Evolutionary conservation across 2,888 invertebrate genomes (phyloP), one percentile per base, ranked within the genome.

Genomic region (Monopis laevigella): DNA sequence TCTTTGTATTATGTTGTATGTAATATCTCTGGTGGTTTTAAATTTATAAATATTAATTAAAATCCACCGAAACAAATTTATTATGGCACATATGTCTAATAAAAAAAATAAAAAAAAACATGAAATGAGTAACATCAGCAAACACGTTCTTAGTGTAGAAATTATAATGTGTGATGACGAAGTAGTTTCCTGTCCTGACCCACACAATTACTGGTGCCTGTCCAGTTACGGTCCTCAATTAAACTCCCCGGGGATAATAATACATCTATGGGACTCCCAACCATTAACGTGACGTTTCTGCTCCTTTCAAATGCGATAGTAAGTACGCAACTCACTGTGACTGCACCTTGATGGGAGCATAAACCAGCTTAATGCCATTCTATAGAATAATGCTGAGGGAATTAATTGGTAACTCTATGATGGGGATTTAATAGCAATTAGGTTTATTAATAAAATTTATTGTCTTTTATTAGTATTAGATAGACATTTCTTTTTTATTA

Each of bases 101-200:
- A 21, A 21, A n/a, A n/a, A n/a, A n/a, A 21, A 21, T 21, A 21
- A 21, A 21, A 21, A 21, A 21, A 7, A 21, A 5, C 24, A 21
- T 5, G 5, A 21, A 21, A 21, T 21, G 5, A 17, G 28, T 32
- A 17, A 6, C 10, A 14, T 16, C 5, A 2, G 12, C 32, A 32
- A 32, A 32, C 17, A 32, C 32, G 3, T 14, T 32, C 17, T 17
- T 32, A 10, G 32, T 32, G 32, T 32, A 10, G 32, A 32, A 32
- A 32, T 32, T 32, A 32, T 32, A 32, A 32, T 14, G 32, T 32
- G 10, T 14, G 14, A 32, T 32, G 36, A 36, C 21, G 21, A 36
- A 13, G 36, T 21, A 7, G 36, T 36, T 36, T 36, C 36, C 36
- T 36, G 36, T 21, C 36, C 12, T 36, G 36, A 36, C 36, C 36